Conservation (phyloP, 2,888 invertebrate genomes). For the Bugula neritina region DNA sequence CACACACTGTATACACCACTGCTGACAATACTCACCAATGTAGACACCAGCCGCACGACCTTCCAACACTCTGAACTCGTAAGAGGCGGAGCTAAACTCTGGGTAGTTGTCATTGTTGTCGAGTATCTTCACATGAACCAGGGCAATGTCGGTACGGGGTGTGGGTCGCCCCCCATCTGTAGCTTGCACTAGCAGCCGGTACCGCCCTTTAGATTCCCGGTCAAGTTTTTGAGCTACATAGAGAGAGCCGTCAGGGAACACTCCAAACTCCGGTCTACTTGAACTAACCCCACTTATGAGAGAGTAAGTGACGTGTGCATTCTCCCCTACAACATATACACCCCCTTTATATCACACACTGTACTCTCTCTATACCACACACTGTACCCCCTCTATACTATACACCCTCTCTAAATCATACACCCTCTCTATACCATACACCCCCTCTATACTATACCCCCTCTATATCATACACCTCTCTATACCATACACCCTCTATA, state of each 20-base stretch:
- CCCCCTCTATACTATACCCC: too few relatives aligned
- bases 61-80: conserved; percentile 13
- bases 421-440: too few relatives aligned
- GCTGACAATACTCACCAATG: conserved; percentile 13
- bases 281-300: conserved; percentile 81
- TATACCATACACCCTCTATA: too few relatives aligned
- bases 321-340: conserved; percentile 29
- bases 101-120: conserved; percentile 95
- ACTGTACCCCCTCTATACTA: too few relatives aligned
- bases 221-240: conserved; percentile 81
- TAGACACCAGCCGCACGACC: not conserved
- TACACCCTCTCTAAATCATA: too few relatives aligned
- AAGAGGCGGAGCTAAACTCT: conserved; percentile 56
- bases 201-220: conserved; percentile 80
- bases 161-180: conserved; percentile 61
- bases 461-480: too few relatives aligned
- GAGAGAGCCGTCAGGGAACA: conserved; percentile 88
- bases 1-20: too few relatives aligned
- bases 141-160: conserved; percentile 37
- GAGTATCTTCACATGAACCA: conserved; percentile 61
- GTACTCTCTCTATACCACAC: too few relatives aligned
- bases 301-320: conserved; percentile 52
- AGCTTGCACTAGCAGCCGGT: conserved; percentile 77
- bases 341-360: too few relatives aligned
- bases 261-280: conserved; percentile 68